Conservation (phyloP, 1,140 invertebrate genomes). For the Dendroctonus valens region DNA sequence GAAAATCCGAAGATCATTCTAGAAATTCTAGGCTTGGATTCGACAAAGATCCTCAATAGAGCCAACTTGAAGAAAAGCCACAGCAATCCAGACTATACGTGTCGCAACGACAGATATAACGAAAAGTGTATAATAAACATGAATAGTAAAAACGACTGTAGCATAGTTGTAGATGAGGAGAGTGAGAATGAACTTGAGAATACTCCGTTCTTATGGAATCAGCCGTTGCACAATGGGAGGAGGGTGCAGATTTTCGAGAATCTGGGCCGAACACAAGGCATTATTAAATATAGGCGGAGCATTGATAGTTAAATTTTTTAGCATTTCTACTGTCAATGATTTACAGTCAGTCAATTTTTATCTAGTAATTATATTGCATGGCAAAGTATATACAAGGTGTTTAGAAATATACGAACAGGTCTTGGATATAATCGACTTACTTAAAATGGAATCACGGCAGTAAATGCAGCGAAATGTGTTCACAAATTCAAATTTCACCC, state of each 20-base stretch:
- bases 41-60: constrained; percentile 47
- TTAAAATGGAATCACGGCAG: too few species aligned
- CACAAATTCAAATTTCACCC: too few species aligned
- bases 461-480: too few species aligned
- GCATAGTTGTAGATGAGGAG: constrained; percentile 32
- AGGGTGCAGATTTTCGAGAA: constrained; percentile 34
- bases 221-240: constrained; percentile 14
- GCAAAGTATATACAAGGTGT: too few species aligned
- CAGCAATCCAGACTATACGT: constrained; percentile 41
- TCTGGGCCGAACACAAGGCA: constrained; percentile 16
- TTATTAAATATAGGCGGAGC: constrained; percentile 31
- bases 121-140: constrained; percentile 23
- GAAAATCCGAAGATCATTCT: constrained; percentile 54
- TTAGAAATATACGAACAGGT: too few species aligned
- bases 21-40: constrained; percentile 54
- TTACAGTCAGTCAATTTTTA: neutral
- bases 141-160: constrained; percentile 24
- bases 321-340: too few species aligned
- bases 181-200: constrained; percentile 31
- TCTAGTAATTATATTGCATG: too few species aligned
- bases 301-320: constrained; percentile 22
- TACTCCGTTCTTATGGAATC: constrained; percentile 36
- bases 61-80: constrained; percentile 44
- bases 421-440: too few species aligned
- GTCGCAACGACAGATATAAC: constrained; percentile 17